phyloP scores from a whole-genome alignment of 2,888 invertebrate species.

The Rhagonycha fulva region DNA sequence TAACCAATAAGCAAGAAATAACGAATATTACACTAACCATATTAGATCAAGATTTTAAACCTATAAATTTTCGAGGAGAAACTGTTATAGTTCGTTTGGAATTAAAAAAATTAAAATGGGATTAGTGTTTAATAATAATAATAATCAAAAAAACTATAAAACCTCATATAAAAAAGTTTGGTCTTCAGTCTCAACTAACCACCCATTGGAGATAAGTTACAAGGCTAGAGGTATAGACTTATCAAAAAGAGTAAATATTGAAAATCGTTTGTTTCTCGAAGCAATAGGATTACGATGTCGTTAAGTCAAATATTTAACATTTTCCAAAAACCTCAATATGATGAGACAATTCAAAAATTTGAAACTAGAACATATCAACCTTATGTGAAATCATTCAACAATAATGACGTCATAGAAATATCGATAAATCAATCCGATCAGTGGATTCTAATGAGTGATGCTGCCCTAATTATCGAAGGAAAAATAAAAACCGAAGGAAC shows the following conservation, averaged over 20 bases:
- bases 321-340: no score
- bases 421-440: background rate
- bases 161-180: background rate
- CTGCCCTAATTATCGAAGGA: background rate
- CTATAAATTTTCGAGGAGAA: slow-evolving; percentile 43
- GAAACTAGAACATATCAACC: no score
- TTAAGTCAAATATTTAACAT: background rate
- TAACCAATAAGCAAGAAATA: slow-evolving; percentile 29
- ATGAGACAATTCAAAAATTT: no score
- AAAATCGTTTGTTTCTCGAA: background rate
- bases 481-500: background rate
- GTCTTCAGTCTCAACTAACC: background rate
- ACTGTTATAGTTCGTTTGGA: slow-evolving; percentile 39
- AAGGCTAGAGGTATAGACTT: background rate
- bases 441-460: background rate
- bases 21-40: slow-evolving; percentile 37
- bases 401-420: background rate
- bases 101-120: slow-evolving; percentile 10
- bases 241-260: background rate
- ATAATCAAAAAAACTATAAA: background rate
- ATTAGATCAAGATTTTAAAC: slow-evolving; percentile 40
- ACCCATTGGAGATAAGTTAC: background rate
- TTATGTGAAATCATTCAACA: background rate
- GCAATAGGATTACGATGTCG: background rate
- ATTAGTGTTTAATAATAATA: background rate